Percentiles rank a stretch among this genome's conserved stretches.
Conservation (phyloP, 2,113 vertebrate genomes). For the Pachypanchax playfairii region DNA sequence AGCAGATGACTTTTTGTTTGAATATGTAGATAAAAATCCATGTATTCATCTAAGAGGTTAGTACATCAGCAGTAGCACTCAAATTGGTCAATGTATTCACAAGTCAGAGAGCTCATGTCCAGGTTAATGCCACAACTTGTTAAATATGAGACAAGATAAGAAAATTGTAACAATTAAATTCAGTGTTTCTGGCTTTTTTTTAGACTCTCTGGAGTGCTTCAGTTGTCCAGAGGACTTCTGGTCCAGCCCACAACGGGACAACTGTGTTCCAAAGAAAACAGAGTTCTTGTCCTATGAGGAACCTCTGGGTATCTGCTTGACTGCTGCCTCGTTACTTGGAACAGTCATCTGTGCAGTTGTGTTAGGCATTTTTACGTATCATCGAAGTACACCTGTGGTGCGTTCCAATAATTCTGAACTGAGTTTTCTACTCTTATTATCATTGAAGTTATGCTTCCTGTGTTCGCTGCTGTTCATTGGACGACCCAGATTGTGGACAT, state of each 20-base stretch:
- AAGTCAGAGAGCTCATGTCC: too few relatives aligned
- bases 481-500: constrained; percentile 43
- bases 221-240: constrained; percentile 29
- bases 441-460: constrained; percentile 75
- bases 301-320: constrained; percentile 65
- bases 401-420: constrained; percentile 78
- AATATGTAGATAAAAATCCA: too few relatives aligned
- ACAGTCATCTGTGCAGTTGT: constrained; percentile 45
- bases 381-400: constrained; percentile 68
- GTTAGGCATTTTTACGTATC: constrained; percentile 49
- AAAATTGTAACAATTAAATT: too few relatives aligned
- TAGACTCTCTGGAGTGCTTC: constrained; percentile 19
- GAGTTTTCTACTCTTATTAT: constrained; percentile 71
- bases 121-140: too few relatives aligned
- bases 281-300: constrained; percentile 33
- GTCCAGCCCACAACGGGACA: constrained; percentile 11
- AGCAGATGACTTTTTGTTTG: too few relatives aligned
- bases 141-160: too few relatives aligned
- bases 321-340: constrained; percentile 51
- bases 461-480: constrained; percentile 74
- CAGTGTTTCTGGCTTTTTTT: too few relatives aligned
- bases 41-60: too few relatives aligned
- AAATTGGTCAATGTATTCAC: too few relatives aligned
- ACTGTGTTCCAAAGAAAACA: constrained; percentile 16
- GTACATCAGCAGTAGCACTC: too few relatives aligned